Evolutionary conservation across 2,113 vertebrate genomes (phyloP).

Genomic region (Halichoeres trimaculatus): DNA sequence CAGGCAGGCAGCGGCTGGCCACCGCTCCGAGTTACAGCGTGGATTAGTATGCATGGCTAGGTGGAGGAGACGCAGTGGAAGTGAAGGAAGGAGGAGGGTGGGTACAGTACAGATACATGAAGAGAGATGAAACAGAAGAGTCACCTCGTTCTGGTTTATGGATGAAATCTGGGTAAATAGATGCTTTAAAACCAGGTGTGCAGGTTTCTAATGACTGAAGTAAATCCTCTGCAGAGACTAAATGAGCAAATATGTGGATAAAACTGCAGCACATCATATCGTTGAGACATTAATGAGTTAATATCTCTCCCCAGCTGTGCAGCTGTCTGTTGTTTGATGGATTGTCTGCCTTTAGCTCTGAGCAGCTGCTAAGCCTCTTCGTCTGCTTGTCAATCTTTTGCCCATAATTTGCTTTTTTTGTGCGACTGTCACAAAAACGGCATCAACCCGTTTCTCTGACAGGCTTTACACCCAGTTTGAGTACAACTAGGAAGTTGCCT

Average conservation of each 20-base stretch:
- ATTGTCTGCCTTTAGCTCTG: conserved; percentile 23
- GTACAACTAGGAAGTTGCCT: conserved; percentile 13
- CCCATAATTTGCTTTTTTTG: conserved; percentile 23
- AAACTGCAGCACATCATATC: conserved; percentile 3
- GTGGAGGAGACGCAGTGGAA: conserved; percentile 26
- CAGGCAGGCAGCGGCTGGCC: conserved; percentile 62
- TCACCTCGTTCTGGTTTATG: neutral
- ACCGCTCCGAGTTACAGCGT: conserved; percentile 43
- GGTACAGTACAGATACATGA: conserved; percentile 1
- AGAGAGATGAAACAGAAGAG: conserved; percentile 2
- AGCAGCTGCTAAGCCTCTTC: conserved; percentile 40
- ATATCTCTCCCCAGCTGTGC: conserved; percentile 21
- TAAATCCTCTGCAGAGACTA: neutral
- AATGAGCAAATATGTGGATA: neutral
- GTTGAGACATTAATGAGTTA: conserved; percentile 14
- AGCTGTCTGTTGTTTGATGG: conserved; percentile 47
- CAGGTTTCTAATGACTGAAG: neutral
- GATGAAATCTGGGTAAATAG: neutral
- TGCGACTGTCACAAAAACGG: conserved; percentile 23
- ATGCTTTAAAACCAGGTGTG: neutral
- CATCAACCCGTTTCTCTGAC: conserved; percentile 35
- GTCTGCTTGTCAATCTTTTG: conserved; percentile 31
- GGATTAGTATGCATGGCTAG: conserved; percentile 59
- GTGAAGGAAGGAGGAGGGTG: conserved; percentile 3
- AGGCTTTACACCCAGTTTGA: conserved; percentile 22